Conservation (phyloP, 2,113 vertebrate genomes). For the Erpornis zantholeuca region DNA sequence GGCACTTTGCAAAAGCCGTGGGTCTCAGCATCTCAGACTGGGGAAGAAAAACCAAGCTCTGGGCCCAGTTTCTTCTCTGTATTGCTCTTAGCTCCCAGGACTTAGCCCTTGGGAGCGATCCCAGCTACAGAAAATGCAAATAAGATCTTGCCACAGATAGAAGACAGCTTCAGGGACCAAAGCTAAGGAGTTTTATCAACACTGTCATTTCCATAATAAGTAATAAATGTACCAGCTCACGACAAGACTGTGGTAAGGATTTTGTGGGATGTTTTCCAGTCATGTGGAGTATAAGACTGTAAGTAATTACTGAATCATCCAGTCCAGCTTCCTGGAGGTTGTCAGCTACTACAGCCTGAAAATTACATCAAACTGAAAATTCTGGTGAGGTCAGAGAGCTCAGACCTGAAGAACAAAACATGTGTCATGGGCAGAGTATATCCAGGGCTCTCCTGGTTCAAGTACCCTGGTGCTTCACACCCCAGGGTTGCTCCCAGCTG, state of each 20-base stretch:
- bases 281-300: background rate
- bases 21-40: background rate
- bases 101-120: background rate
- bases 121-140: background rate
- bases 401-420: background rate
- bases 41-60: background rate
- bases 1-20: background rate
- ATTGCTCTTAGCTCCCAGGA: background rate
- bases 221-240: background rate
- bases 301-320: background rate
- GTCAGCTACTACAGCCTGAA: background rate
- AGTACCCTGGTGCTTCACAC: accelerated
- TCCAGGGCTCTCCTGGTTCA: background rate
- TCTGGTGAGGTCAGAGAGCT: background rate
- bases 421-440: background rate
- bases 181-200: background rate
- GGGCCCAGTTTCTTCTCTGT: background rate
- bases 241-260: background rate
- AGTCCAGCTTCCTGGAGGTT: background rate
- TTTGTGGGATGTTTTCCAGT: background rate
- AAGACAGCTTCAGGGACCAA: background rate
- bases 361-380: background rate
- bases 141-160: background rate
- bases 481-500: background rate
- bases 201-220: background rate